Percentiles rank a stretch among this genome's conserved stretches.
Evolutionary conservation across 1,140 invertebrate species (phyloP).

Genomic region (Melitaea cinxia): DNA sequence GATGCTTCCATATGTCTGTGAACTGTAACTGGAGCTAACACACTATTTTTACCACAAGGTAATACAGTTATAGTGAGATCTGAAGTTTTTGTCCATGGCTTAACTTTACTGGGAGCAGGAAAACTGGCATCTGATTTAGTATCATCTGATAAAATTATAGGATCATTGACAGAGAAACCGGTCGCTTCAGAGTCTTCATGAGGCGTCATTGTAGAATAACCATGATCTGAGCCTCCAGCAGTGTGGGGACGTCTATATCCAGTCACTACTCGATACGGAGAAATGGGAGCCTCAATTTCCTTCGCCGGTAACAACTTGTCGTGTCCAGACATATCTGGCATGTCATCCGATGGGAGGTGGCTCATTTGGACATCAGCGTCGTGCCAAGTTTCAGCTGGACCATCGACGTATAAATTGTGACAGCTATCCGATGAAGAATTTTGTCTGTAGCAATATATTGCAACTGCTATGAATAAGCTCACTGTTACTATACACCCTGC

Average conservation of each 20-base stretch:
- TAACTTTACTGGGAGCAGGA: slow-evolving; percentile 83
- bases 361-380: slow-evolving; percentile 76
- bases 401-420: slow-evolving; percentile 80
- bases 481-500: slow-evolving; percentile 84
- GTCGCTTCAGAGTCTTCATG: slow-evolving; percentile 93
- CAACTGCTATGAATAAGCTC: slow-evolving; percentile 83
- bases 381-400: slow-evolving; percentile 78
- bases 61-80: slow-evolving; percentile 76
- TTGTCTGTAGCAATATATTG: slow-evolving; percentile 85
- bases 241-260: slow-evolving; percentile 90
- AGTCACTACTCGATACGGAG: slow-evolving; percentile 93
- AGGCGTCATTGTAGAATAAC: slow-evolving; percentile 97
- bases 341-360: slow-evolving; percentile 72
- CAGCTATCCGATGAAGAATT: slow-evolving; percentile 82
- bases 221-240: slow-evolving; percentile 94
- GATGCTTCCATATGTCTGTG: slow-evolving; percentile 90
- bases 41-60: slow-evolving; percentile 84
- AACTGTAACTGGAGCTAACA: slow-evolving; percentile 93
- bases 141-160: slow-evolving; percentile 83
- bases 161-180: slow-evolving; percentile 86
- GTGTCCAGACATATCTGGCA: slow-evolving; percentile 79
- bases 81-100: slow-evolving; percentile 74
- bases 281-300: slow-evolving; percentile 87
- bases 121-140: slow-evolving; percentile 84
- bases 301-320: slow-evolving; percentile 83